Percentiles rank a stretch among this genome's conserved stretches.
These are phyloP conservation scores for Sesia apiformis DNA, from an alignment of 2,888 invertebrate species.

Conservation along the genomic window DNA sequence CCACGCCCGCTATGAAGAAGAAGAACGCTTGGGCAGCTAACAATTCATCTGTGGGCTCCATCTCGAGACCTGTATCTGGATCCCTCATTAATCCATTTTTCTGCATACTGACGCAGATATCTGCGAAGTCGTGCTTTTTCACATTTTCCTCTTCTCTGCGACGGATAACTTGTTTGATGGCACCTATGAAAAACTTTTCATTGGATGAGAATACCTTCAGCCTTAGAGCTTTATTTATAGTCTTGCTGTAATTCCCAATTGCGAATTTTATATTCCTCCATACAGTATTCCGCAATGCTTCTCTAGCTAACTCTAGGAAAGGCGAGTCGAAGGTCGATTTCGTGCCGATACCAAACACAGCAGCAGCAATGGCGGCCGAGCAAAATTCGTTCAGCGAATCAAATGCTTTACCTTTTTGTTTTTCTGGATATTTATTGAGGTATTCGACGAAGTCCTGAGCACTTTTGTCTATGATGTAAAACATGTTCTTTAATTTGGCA, in stretches of 20 bases:
- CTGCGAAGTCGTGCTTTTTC: constrained; percentile 42
- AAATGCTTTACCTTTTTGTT: constrained; percentile 18
- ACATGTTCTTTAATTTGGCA: constrained; percentile 49
- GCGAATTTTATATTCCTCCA: constrained; percentile 23
- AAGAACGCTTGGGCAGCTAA: constrained; percentile 48
- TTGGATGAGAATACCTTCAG: constrained; percentile 31
- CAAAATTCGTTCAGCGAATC: constrained; percentile 27
- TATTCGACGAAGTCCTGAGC: constrained; percentile 36
- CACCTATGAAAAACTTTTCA: constrained; percentile 38
- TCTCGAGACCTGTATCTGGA: constrained; percentile 24
- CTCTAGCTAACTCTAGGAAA: constrained; percentile 26
- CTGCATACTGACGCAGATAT: constrained; percentile 39
- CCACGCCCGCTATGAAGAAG: constrained; percentile 51
- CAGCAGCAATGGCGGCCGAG: constrained; percentile 35
- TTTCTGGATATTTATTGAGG: constrained; percentile 26
- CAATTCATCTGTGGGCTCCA: constrained; percentile 42
- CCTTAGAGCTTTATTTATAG: constrained; percentile 20
- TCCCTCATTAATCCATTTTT: constrained; percentile 34
- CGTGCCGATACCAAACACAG: constrained; percentile 48
- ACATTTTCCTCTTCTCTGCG: constrained; percentile 27
- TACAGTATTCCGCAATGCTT: constrained; percentile 16
- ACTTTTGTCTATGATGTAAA: constrained; percentile 40
- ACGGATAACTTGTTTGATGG: constrained; percentile 36
- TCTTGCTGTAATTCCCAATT: constrained; percentile 13
- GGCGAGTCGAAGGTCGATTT: constrained; percentile 41